Evolutionary conservation across 2,113 vertebrate genomes (phyloP).

Genomic region (Morone saxatilis): DNA sequence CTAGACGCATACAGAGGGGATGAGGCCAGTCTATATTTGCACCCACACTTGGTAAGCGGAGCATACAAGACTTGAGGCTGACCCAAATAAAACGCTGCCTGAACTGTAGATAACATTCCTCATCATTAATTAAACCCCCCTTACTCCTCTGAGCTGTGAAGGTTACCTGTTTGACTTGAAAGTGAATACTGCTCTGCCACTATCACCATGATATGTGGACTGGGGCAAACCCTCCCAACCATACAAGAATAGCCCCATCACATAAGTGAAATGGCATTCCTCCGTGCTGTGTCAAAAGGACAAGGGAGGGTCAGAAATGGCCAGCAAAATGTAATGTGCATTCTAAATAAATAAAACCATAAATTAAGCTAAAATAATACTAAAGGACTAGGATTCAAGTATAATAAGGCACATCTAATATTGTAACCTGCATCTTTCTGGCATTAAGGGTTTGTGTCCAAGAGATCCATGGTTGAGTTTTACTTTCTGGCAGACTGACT

Average conservation of each 20-base stretch:
- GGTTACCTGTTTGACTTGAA: constrained; percentile 47
- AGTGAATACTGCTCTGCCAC: constrained; percentile 26
- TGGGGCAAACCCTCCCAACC: constrained; percentile 53
- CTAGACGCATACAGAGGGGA: constrained; percentile 71
- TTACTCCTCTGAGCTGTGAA: constrained; percentile 8
- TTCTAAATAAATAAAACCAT: constrained; percentile 8
- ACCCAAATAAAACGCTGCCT: constrained; percentile 65
- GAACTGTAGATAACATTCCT: constrained; percentile 56
- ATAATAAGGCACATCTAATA: constrained; percentile 11
- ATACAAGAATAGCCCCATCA: constrained; percentile 66
- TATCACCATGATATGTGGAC: constrained; percentile 52
- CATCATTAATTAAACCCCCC: constrained; percentile 56
- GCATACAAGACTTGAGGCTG: constrained; percentile 59
- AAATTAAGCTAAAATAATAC: background rate
- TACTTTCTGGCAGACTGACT: constrained; percentile 53
- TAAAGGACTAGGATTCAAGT: background rate
- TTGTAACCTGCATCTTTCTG: constrained; percentile 25
- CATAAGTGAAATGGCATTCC: constrained; percentile 64
- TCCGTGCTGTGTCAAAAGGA: constrained; percentile 47
- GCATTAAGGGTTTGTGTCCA: constrained; percentile 33
- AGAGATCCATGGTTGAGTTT: constrained; percentile 49
- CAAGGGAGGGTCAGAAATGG: constrained; percentile 28
- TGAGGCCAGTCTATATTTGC: constrained; percentile 74
- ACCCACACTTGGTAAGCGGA: constrained; percentile 56
- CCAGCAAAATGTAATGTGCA: background rate